Percentiles rank a stretch among this genome's conserved stretches.
Evolutionary conservation across 2,888 invertebrate species (phyloP).

Genomic region (Onchidella celtica): DNA sequence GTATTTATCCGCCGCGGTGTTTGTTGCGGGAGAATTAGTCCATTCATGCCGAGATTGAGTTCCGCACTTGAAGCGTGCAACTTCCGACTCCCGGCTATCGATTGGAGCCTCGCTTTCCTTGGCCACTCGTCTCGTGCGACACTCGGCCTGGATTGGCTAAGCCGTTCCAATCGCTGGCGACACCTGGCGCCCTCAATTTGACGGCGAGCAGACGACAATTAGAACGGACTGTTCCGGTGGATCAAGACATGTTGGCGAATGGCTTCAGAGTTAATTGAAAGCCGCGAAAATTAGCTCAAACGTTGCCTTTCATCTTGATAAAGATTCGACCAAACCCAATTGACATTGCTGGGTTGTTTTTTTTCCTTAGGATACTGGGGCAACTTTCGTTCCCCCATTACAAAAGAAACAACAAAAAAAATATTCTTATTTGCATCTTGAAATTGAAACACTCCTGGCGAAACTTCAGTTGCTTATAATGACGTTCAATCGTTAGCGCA

Average conservation of each 20-base stretch:
- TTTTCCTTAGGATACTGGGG: neutral
- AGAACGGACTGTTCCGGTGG: constrained; percentile 25
- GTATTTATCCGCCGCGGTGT: constrained; percentile 18
- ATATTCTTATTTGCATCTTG: too few species aligned
- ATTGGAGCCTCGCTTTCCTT: constrained; percentile 22
- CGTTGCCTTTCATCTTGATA: constrained; percentile 44
- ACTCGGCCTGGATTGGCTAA: constrained; percentile 43
- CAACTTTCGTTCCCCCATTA: too few species aligned
- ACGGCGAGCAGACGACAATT: constrained; percentile 43
- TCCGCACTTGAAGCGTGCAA: constrained; percentile 23
- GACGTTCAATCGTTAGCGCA: too few species aligned
- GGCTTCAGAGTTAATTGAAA: constrained; percentile 52
- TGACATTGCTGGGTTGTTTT: neutral
- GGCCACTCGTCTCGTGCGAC: constrained; percentile 27
- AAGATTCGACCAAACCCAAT: constrained; percentile 13
- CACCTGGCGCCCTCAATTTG: constrained; percentile 48
- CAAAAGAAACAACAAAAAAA: too few species aligned
- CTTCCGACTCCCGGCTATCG: constrained; percentile 37
- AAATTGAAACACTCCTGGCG: too few species aligned
- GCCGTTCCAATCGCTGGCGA: constrained; percentile 41
- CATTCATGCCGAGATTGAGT: constrained; percentile 38
- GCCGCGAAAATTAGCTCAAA: constrained; percentile 55
- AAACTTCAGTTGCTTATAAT: too few species aligned
- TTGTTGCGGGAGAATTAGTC: constrained; percentile 27
- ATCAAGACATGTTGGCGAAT: constrained; percentile 27